Conservation (phyloP, 1,140 invertebrate species). For the Eufriesea mexicana region DNA sequence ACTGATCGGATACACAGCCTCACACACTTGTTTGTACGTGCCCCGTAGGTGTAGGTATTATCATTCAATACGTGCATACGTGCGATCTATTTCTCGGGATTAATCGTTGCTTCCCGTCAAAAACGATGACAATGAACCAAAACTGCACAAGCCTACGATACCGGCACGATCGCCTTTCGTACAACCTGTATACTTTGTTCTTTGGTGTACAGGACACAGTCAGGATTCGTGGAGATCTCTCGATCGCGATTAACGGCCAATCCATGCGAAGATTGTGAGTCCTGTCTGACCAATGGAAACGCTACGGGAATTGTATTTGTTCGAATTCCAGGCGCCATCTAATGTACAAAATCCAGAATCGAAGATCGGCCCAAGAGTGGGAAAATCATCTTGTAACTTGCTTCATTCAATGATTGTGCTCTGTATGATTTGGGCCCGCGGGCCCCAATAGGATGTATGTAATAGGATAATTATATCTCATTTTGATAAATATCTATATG, state of each 20-base stretch:
- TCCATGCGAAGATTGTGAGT: background rate
- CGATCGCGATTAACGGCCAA: conserved; percentile 39
- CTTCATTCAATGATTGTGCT: conserved; percentile 12
- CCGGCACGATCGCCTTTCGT: conserved; percentile 32
- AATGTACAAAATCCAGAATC: too few species aligned
- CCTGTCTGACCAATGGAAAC: conserved; percentile 2
- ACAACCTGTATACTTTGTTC: background rate
- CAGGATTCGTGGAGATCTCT: conserved; percentile 31
- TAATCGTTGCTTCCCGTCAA: conserved; percentile 13
- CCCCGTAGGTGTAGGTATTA: conserved; percentile 1
- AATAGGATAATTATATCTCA: background rate
- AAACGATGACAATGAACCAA: conserved; percentile 39
- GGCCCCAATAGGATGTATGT: background rate
- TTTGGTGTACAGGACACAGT: background rate
- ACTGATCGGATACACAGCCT: conserved; percentile 30
- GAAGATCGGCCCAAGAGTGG: background rate
- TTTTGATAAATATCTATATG: background rate
- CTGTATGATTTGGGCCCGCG: background rate
- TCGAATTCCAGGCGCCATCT: conserved; percentile 22
- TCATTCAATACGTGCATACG: conserved; percentile 24
- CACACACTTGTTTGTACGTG: conserved; percentile 6
- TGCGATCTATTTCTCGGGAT: conserved; percentile 11
- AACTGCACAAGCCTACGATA: conserved; percentile 19
- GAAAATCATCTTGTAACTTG: background rate
- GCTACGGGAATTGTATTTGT: background rate